phyloP scores from a whole-genome alignment of 2,888 invertebrate genomes.

The Venusia cambrica region DNA sequence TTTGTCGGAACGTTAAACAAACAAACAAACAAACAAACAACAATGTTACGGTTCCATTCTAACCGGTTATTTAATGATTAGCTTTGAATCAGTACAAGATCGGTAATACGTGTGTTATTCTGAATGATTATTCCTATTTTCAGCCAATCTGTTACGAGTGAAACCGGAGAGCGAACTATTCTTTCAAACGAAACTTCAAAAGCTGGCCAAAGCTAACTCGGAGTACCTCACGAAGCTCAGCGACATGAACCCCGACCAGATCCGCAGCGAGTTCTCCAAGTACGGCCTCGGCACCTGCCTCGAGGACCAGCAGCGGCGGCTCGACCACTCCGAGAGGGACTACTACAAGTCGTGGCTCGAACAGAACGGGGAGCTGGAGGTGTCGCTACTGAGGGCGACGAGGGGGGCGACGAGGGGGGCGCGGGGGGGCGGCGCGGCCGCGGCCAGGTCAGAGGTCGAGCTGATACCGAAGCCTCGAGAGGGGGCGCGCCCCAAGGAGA shows the following conservation, averaged over 20 bases:
- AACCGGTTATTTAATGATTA: too few relatives aligned
- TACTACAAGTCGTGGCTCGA: constrained; percentile 74
- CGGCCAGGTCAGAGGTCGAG: constrained; percentile 70
- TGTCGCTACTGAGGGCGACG: constrained; percentile 65
- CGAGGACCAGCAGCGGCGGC: constrained; percentile 46
- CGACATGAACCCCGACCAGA: constrained; percentile 65
- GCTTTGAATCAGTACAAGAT: too few relatives aligned
- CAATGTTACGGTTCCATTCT: too few relatives aligned
- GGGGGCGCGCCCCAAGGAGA: constrained; percentile 45
- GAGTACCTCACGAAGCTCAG: constrained; percentile 63
- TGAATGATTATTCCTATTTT: too few relatives aligned
- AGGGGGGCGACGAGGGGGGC: too few relatives aligned
- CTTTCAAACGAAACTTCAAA: constrained; percentile 65
- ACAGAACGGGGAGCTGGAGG: constrained; percentile 73
- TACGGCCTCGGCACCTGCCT: constrained; percentile 62
- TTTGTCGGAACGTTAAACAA: too few relatives aligned
- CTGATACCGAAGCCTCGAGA: constrained; percentile 62
- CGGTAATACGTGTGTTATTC: too few relatives aligned
- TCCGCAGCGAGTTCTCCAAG: constrained; percentile 65
- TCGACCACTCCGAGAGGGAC: constrained; percentile 62
- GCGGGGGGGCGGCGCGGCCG: too few relatives aligned
- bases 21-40: too few relatives aligned
- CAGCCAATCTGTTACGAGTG: constrained; percentile 60
- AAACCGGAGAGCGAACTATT: constrained; percentile 72
- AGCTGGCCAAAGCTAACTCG: constrained; percentile 58